phyloP scores from a whole-genome alignment of 2,113 vertebrate species.

The Pomatorhinus ruficollis region DNA sequence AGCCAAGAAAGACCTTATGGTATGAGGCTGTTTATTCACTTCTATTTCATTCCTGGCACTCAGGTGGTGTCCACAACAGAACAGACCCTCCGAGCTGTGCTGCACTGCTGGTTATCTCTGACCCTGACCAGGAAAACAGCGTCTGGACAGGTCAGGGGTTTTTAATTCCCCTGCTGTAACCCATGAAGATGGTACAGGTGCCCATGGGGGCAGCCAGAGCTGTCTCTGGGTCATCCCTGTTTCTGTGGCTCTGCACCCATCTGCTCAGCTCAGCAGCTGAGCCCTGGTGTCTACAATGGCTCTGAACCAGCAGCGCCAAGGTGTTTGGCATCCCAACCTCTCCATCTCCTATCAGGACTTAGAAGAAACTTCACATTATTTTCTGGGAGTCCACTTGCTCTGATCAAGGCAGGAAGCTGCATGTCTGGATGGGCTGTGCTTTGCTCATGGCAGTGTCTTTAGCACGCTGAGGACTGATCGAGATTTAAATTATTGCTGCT shows the following conservation, averaged over 20 bases:
- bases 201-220: background rate
- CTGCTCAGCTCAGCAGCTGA: background rate
- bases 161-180: background rate
- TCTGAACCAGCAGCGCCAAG: background rate
- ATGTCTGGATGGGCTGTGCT: background rate
- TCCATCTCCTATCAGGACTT: background rate
- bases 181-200: background rate
- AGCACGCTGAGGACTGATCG: background rate
- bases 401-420: background rate
- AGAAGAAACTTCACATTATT: background rate
- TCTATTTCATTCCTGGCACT: background rate
- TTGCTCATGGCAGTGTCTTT: background rate
- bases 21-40: conserved; percentile 54
- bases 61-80: conserved; percentile 26
- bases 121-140: accelerated
- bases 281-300: accelerated
- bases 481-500: background rate
- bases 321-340: background rate
- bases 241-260: background rate
- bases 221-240: background rate
- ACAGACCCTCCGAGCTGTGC: background rate
- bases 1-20: conserved; percentile 57
- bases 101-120: background rate
- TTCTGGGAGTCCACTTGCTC: background rate
- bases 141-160: background rate